Conservation (phyloP, 2,113 vertebrate genomes). For the Oncorhynchus mykiss region DNA sequence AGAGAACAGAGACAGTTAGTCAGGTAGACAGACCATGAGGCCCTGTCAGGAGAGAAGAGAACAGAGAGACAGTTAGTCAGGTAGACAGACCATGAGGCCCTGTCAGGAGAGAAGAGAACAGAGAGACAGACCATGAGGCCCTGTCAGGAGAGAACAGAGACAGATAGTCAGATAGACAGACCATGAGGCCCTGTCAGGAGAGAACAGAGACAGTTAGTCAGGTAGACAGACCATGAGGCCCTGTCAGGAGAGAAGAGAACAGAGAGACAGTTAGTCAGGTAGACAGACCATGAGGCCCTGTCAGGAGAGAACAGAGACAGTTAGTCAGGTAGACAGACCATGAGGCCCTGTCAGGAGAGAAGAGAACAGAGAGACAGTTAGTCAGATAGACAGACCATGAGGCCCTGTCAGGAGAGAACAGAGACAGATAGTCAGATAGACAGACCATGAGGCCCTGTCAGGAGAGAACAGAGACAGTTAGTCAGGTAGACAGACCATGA, state of each 20-base stretch:
- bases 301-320: constrained; percentile 29
- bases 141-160: background rate
- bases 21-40: constrained; percentile 33
- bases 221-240: too few relatives aligned
- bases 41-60: constrained; percentile 71
- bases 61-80: constrained; percentile 21
- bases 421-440: constrained; percentile 18
- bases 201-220: background rate
- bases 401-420: too few relatives aligned
- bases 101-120: too few relatives aligned
- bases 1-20: background rate
- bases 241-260: background rate
- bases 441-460: too few relatives aligned
- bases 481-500: background rate
- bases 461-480: background rate
- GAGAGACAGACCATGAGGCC: too few relatives aligned
- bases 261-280: constrained; percentile 6
- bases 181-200: too few relatives aligned
- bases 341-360: too few relatives aligned
- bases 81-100: too few relatives aligned
- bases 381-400: too few relatives aligned
- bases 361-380: too few relatives aligned
- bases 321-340: background rate
- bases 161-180: constrained; percentile 10
- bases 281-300: constrained; percentile 72